phyloP scores from a whole-genome alignment of 2,888 invertebrate species.

The Drosophila buzzatii region DNA sequence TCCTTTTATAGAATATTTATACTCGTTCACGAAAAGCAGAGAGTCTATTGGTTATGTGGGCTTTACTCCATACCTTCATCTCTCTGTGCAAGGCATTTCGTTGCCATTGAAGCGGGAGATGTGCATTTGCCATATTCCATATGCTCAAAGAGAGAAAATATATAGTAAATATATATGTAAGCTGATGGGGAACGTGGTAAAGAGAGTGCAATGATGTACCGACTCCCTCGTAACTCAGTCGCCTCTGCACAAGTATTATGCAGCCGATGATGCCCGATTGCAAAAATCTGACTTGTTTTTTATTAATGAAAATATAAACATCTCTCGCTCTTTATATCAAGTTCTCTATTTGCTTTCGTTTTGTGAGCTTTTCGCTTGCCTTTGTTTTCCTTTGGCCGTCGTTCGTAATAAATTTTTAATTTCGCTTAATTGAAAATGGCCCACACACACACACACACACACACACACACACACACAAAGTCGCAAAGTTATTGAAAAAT shows the following conservation, averaged over 20 bases:
- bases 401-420: constrained; percentile 79
- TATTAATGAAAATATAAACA: constrained; percentile 77
- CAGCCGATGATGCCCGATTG: not conserved
- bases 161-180: too few relatives aligned
- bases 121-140: too few relatives aligned
- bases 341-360: constrained; percentile 56
- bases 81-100: too few relatives aligned
- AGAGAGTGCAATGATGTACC: too few relatives aligned
- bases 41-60: not conserved
- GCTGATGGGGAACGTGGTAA: too few relatives aligned
- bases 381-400: constrained; percentile 71
- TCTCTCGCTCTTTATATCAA: constrained; percentile 44
- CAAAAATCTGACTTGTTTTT: constrained; percentile 22
- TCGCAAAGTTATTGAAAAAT: constrained; percentile 19
- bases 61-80: too few relatives aligned
- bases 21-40: not conserved
- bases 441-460: constrained; percentile 12
- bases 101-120: too few relatives aligned
- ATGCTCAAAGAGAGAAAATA: too few relatives aligned
- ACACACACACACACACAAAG: too few relatives aligned
- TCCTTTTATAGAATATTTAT: constrained; percentile 7
- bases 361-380: constrained; percentile 29
- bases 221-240: too few relatives aligned
- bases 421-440: constrained; percentile 80
- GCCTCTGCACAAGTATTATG: not conserved